A percentile compares a stretch with the other conserved stretches of the same genome.
These are phyloP conservation scores for Drosophila seguyi DNA, from an alignment of 1,140 invertebrate species.

Conservation along the genomic window DNA sequence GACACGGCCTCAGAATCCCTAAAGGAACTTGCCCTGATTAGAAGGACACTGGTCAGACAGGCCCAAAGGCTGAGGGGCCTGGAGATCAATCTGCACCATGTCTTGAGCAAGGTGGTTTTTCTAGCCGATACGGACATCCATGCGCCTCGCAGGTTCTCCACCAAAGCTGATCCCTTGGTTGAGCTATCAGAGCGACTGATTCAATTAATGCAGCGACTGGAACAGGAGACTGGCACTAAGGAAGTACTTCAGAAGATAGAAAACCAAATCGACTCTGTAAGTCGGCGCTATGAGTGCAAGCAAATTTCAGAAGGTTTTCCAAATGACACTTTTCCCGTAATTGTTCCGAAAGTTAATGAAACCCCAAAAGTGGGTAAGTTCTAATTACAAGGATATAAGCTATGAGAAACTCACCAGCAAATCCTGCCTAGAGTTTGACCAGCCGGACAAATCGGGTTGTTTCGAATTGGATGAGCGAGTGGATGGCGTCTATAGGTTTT, in stretches of 20 bases:
- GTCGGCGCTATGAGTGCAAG: constrained; percentile 4
- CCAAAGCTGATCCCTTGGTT: not conserved
- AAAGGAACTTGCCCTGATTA: constrained; percentile 57
- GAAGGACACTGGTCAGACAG: constrained; percentile 44
- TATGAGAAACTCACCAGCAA: constrained; percentile 41
- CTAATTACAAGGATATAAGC: not conserved
- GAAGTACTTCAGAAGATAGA: constrained; percentile 3
- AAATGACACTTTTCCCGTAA: not conserved
- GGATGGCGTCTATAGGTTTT: constrained; percentile 76
- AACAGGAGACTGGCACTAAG: constrained; percentile 14
- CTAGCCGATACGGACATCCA: constrained; percentile 33
- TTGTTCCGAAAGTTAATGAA: not conserved
- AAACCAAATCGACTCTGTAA: constrained; percentile 4
- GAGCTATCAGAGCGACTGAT: constrained; percentile 29
- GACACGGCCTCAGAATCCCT: not conserved
- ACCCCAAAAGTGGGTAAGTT: constrained; percentile 20
- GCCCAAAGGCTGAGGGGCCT: constrained; percentile 51
- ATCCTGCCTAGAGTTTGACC: constrained; percentile 18
- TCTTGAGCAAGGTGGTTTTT: constrained; percentile 62
- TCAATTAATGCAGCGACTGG: constrained; percentile 22
- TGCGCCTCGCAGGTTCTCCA: not conserved
- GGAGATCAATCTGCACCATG: constrained; percentile 61
- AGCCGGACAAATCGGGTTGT: constrained; percentile 58
- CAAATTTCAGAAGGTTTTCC: not conserved
- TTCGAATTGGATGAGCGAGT: constrained; percentile 53